Conservation (phyloP, 1,140 invertebrate species). For the Temnothorax nylanderi region DNA sequence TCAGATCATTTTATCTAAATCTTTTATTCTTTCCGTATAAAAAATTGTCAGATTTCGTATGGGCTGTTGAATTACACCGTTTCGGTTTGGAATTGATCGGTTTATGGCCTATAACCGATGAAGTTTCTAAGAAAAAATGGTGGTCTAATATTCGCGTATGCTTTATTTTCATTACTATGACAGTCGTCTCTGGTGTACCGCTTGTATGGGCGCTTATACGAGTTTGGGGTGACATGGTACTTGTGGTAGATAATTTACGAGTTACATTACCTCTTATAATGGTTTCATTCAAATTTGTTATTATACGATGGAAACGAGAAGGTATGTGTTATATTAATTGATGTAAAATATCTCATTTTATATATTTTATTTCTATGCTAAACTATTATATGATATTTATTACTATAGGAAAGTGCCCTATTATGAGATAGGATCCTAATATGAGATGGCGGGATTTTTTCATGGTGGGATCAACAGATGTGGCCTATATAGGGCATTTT, state of each 20-base stretch:
- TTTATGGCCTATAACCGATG: conserved; percentile 14
- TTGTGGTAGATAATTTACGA: conserved; percentile 28
- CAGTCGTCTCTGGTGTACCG: not conserved
- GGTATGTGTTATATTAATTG: not conserved
- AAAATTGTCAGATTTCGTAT: conserved; percentile 48
- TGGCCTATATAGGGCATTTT: no score
- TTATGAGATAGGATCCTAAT: no score
- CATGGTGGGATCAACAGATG: no score
- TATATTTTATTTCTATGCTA: not conserved
- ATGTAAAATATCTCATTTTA: not conserved
- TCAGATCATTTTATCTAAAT: not conserved
- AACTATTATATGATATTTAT: not conserved
- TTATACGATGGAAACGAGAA: conserved; percentile 15
- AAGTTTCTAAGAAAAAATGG: not conserved
- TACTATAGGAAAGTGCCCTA: no score
- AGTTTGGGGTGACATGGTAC: not conserved
- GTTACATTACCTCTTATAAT: conserved; percentile 13
- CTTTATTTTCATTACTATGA: not conserved
- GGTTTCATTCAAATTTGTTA: not conserved
- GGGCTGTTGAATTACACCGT: conserved; percentile 47
- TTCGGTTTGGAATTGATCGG: conserved; percentile 21
- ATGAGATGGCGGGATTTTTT: no score
- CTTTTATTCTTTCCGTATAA: not conserved
- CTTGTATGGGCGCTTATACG: not conserved
- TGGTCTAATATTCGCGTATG: not conserved